A percentile compares a stretch with the other conserved stretches of the same genome.
These are phyloP conservation scores for Erannis defoliaria DNA, from an alignment of 2,888 invertebrate genomes.

Conservation along the genomic window DNA sequence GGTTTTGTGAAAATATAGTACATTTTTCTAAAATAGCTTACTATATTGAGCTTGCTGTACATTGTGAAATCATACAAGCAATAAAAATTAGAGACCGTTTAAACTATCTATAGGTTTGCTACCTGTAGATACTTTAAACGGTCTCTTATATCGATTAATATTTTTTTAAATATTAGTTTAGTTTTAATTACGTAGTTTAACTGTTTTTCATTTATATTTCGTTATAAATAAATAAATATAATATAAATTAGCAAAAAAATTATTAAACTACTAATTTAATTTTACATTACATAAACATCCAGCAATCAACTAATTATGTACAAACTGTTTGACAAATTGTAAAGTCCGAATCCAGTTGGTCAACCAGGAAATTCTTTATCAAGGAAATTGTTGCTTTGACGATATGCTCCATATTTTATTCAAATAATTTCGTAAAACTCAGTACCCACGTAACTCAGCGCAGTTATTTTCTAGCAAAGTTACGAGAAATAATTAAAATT, in stretches of 20 bases:
- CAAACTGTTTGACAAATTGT: constrained; percentile 5
- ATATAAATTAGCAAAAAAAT: not conserved
- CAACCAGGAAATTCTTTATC: constrained; percentile 32
- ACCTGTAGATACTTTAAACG: too few relatives aligned
- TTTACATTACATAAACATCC: constrained; percentile 1
- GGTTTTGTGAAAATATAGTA: not conserved
- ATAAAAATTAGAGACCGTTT: too few relatives aligned
- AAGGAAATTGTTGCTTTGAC: constrained; percentile 36
- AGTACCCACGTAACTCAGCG: constrained; percentile 15
- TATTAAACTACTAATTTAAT: constrained; percentile 7
- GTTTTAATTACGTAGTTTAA: too few relatives aligned
- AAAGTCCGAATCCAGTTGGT: not conserved
- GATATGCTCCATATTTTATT: constrained; percentile 40
- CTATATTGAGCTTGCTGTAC: not conserved
- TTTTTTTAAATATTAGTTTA: too few relatives aligned
- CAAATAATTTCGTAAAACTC: constrained; percentile 36
- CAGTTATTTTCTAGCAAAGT: constrained; percentile 10
- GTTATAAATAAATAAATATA: too few relatives aligned
- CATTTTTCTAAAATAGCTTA: not conserved
- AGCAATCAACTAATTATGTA: not conserved
- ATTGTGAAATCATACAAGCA: not conserved
- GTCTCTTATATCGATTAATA: too few relatives aligned
- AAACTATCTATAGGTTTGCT: too few relatives aligned
- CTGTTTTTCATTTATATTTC: too few relatives aligned
- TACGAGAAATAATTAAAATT: constrained; percentile 3